Base-by-base conservation (phyloP, 2,113 vertebrate species). In the Mus spicilegus region DNA sequence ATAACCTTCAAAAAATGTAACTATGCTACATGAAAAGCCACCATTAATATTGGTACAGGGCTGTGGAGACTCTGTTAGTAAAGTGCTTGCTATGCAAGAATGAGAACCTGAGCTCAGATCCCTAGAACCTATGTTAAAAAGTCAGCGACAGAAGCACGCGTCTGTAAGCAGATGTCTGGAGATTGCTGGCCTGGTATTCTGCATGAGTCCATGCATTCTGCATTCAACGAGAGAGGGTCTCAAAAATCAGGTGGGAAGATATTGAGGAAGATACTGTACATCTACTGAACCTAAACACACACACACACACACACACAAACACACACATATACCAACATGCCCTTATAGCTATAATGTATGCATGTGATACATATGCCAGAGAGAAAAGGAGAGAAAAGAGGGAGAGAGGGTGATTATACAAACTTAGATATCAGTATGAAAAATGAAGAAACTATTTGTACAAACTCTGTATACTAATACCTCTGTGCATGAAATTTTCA, bases 1-100 rank as follows among this genome's bases (percentile, higher is more conserved):
- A 91, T 58, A 94, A 93, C 42, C 24, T 46, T 72, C 73, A 7
- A 86, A 90, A 89, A 91, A 84, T 91, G 69, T 56, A 88, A 91
- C 39, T 28, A 89, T 94, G 67, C 1, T 20, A 72, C 69, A 87
- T 58, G 89, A 94, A 90, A 94, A 91, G 5, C 22, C 14, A 96
- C 46, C 20, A 75, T 20, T 61, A 30, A 58, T 61, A 86, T 58
- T 88, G 70, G 49, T 77, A 87, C 0, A 36, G 2, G 42, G 28
- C 20, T 86, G n/a, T 13, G 16, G 39, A 67, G 28, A 67, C 9
- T 12, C 28, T 33, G 61, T 49, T 33, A 33, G 8, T 36, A 69
- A 67, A 36, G 17, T 49, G 5, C 1, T 87, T 51, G 17, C 28
- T 49, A 36, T 51, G 19, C 42, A 36, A 14, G 5, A 17, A 51